phyloP scores from a whole-genome alignment of 2,888 invertebrate species.

The Lypha dubia region DNA sequence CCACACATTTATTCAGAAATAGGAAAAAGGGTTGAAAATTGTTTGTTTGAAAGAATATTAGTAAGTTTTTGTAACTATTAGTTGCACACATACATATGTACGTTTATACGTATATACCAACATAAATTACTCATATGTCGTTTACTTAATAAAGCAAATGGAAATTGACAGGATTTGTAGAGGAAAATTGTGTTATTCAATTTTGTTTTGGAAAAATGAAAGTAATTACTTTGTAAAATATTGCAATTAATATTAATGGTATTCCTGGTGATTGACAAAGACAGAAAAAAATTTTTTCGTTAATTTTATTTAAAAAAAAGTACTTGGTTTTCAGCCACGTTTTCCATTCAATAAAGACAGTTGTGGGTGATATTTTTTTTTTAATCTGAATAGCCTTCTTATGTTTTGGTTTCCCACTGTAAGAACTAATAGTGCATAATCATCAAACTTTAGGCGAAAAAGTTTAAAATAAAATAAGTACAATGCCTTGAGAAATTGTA shows the following conservation, averaged over 20 bases:
- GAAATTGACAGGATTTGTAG: constrained; percentile 34
- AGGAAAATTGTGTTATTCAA: constrained; percentile 48
- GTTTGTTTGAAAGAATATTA: constrained; percentile 13
- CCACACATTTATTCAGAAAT: constrained; percentile 5
- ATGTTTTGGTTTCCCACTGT: too few relatives aligned
- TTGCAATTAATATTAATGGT: neutral
- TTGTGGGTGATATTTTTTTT: too few relatives aligned
- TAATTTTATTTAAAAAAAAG: too few relatives aligned
- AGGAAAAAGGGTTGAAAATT: constrained; percentile 53
- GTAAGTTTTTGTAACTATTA: constrained; percentile 40
- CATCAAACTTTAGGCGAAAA: too few relatives aligned
- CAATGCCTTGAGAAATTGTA: too few relatives aligned
- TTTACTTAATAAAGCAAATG: constrained; percentile 49
- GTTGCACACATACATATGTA: constrained; percentile 5
- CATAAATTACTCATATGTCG: constrained; percentile 54
- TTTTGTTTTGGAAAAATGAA: constrained; percentile 21
- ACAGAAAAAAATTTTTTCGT: too few relatives aligned
- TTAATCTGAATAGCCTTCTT: too few relatives aligned
- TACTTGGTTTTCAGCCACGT: too few relatives aligned
- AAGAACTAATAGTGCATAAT: too few relatives aligned
- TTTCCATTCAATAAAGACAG: too few relatives aligned
- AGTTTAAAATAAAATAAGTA: too few relatives aligned
- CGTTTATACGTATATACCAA: neutral
- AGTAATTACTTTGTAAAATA: constrained; percentile 39
- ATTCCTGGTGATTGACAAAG: neutral